Evolutionary conservation across 2,888 invertebrate genomes (phyloP).

Genomic region (Gymnosoma rotundatum): DNA sequence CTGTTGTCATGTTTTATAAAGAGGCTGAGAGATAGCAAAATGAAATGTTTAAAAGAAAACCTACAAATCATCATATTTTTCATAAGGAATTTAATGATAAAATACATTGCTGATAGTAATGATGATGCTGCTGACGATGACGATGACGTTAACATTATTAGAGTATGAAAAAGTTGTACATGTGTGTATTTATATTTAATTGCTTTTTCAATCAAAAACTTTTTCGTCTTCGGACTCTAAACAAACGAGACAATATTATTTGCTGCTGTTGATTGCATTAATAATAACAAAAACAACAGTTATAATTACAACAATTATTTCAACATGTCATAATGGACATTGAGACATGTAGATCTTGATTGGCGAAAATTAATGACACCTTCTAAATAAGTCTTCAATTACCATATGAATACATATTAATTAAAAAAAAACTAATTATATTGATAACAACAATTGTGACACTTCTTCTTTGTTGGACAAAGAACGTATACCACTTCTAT

Average conservation of each 20-base stretch:
- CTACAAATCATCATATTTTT: constrained; percentile 53
- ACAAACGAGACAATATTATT: constrained; percentile 13
- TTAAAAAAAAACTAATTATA: constrained; percentile 14
- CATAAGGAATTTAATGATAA: constrained; percentile 45
- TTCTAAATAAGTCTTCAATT: constrained; percentile 33
- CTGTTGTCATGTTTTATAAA: constrained; percentile 43
- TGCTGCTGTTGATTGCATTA: constrained; percentile 63
- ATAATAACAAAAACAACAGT: constrained; percentile 14
- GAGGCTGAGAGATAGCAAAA: constrained; percentile 49
- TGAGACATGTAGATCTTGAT: constrained; percentile 34
- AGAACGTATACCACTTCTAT: too few relatives aligned
- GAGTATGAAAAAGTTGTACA: background rate
- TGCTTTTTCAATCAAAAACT: constrained; percentile 1
- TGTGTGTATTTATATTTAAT: constrained; percentile 5
- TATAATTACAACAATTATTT: too few relatives aligned
- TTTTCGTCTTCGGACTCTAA: constrained; percentile 14
- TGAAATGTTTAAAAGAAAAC: constrained; percentile 48
- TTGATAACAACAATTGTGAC: background rate
- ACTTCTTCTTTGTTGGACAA: too few relatives aligned
- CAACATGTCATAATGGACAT: constrained; percentile 46
- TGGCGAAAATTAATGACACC: constrained; percentile 49
- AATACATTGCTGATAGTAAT: constrained; percentile 14
- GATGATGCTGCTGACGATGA: constrained; percentile 19
- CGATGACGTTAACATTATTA: constrained; percentile 29
- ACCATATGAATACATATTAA: constrained; percentile 7